Evolutionary conservation across 1,140 invertebrate genomes (phyloP).

Genomic region (Apis florea): DNA sequence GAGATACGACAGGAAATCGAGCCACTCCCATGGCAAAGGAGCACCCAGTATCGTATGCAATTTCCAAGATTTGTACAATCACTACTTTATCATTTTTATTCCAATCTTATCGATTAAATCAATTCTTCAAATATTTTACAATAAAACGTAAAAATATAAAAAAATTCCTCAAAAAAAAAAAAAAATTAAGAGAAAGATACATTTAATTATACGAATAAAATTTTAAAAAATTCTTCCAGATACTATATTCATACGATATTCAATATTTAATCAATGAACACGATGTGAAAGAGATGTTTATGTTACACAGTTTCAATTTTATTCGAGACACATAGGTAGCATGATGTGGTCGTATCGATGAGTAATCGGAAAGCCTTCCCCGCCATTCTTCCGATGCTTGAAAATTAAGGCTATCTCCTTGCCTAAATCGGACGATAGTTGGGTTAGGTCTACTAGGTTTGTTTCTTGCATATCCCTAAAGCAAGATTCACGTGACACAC

Average conservation of each 20-base stretch:
- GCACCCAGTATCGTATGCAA: not conserved
- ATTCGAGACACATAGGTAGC: not conserved
- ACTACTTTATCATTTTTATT: not conserved
- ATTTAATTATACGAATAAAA: too few relatives aligned
- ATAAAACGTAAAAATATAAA: too few relatives aligned
- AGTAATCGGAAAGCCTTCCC: slow-evolving; percentile 19
- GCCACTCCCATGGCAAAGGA: slow-evolving; percentile 15
- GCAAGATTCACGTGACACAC: slow-evolving; percentile 20
- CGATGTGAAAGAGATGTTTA: too few relatives aligned
- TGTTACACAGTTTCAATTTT: slow-evolving; percentile 18
- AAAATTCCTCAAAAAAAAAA: not conserved
- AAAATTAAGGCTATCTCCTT: slow-evolving; percentile 14
- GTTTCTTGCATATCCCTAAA: not conserved
- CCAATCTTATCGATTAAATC: too few relatives aligned
- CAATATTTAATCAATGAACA: not conserved
- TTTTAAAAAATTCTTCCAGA: too few relatives aligned
- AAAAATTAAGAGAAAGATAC: too few relatives aligned
- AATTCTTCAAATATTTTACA: not conserved
- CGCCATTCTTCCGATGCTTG: not conserved
- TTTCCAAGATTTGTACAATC: not conserved
- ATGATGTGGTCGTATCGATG: slow-evolving; percentile 1
- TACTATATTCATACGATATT: not conserved
- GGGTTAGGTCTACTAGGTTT: slow-evolving; percentile 26
- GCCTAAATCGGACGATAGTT: slow-evolving; percentile 26
- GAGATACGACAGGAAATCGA: not conserved